phyloP scores from a whole-genome alignment of 2,888 invertebrate genomes.

The Scaptomyza tumidula region DNA sequence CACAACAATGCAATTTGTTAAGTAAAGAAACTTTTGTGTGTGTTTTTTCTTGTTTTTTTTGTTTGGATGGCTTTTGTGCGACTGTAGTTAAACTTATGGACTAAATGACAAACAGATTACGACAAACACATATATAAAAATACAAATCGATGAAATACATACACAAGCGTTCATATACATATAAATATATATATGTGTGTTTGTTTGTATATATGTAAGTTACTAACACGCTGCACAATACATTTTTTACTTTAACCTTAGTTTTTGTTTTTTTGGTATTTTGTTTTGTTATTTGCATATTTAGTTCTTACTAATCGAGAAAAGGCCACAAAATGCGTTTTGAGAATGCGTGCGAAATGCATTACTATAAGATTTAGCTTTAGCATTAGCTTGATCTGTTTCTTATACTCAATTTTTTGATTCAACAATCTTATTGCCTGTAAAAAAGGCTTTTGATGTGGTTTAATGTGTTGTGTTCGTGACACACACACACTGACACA shows the following conservation, averaged over 20 bases:
- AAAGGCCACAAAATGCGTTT: slow-evolving; percentile 76
- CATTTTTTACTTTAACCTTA: slow-evolving; percentile 2
- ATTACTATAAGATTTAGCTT: slow-evolving; percentile 34
- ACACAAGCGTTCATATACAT: slow-evolving; percentile 4
- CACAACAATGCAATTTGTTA: slow-evolving; percentile 10
- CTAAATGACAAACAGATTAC: slow-evolving; percentile 39
- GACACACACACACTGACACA: slow-evolving; percentile 1
- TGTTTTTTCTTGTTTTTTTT: neutral
- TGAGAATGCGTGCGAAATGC: slow-evolving; percentile 68
- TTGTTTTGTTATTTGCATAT: slow-evolving; percentile 27
- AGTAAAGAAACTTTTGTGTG: neutral
- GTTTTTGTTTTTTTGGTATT: slow-evolving; percentile 12
- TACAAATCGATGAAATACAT: slow-evolving; percentile 17
- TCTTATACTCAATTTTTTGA: neutral
- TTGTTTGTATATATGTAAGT: too few species aligned
- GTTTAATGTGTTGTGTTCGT: neutral
- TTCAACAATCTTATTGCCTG: slow-evolving; percentile 11
- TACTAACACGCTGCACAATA: slow-evolving; percentile 40
- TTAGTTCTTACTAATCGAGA: slow-evolving; percentile 54
- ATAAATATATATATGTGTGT: slow-evolving; percentile 27
- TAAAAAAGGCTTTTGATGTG: slow-evolving; percentile 9
- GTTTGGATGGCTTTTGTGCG: slow-evolving; percentile 39
- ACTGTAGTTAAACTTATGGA: slow-evolving; percentile 28
- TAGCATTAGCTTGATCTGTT: slow-evolving; percentile 11
- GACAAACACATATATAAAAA: slow-evolving; percentile 22